A percentile compares a stretch with the other conserved stretches of the same genome.
Conservation (phyloP, 2,888 invertebrate species). For the Hemicrepidius hirtus region DNA sequence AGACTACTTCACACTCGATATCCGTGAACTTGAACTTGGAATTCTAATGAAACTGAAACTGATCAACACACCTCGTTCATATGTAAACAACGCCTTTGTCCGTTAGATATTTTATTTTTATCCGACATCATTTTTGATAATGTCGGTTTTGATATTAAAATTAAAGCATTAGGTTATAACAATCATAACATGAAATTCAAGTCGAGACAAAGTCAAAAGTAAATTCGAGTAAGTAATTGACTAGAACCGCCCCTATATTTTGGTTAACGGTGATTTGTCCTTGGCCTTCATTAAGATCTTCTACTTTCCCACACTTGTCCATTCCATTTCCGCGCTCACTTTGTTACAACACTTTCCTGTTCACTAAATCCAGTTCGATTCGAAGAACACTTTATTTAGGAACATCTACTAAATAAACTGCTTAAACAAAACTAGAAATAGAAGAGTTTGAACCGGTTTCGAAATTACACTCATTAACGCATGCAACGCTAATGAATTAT, state of each 20-base stretch:
- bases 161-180: too few species aligned
- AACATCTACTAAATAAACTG: constrained; percentile 7
- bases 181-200: neutral
- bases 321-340: constrained; percentile 43
- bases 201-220: neutral
- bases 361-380: constrained; percentile 1
- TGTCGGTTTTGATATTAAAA: neutral
- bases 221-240: neutral
- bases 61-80: constrained; percentile 53
- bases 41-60: constrained; percentile 71
- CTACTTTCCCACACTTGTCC: constrained; percentile 49
- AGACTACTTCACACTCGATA: constrained; percentile 66
- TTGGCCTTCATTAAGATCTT: constrained; percentile 61
- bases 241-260: constrained; percentile 37
- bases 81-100: constrained; percentile 25
- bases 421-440: constrained; percentile 26
- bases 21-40: constrained; percentile 72
- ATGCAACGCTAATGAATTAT: constrained; percentile 26
- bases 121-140: too few species aligned
- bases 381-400: constrained; percentile 3
- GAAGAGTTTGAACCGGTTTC: constrained; percentile 50
- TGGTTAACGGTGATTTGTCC: constrained; percentile 63
- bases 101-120: neutral
- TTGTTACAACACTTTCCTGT: constrained; percentile 40
- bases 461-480: constrained; percentile 38